These are phyloP conservation scores for Phenganax marumi DNA, from an alignment of 92 coral and sea anemone species.

Conservation along the genomic window DNA sequence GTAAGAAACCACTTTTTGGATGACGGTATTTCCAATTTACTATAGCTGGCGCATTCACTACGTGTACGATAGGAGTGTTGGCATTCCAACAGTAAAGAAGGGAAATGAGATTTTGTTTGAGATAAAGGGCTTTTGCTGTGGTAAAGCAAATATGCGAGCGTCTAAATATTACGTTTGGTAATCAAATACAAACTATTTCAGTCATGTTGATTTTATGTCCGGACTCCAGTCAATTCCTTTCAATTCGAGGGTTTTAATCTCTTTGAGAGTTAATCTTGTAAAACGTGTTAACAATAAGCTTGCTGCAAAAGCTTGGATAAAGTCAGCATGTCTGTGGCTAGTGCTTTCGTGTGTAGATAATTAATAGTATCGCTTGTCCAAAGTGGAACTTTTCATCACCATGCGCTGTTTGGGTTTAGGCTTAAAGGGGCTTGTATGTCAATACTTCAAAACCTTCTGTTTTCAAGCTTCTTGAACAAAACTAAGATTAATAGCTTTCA, in stretches of 20 bases:
- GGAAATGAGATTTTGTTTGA: constrained; percentile 39
- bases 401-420: constrained; percentile 2
- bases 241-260: constrained; percentile 43
- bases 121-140: constrained; percentile 25
- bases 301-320: constrained; percentile 11
- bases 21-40: constrained; percentile 6
- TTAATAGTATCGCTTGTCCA: constrained; percentile 32
- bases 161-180: constrained; percentile 19
- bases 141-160: constrained; percentile 43
- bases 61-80: background rate
- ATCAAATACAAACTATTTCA: constrained; percentile 44
- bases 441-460: constrained; percentile 11
- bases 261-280: constrained; percentile 39
- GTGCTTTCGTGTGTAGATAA: constrained; percentile 33
- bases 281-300: constrained; percentile 22
- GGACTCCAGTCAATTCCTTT: constrained; percentile 47
- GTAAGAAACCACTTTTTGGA: constrained; percentile 13
- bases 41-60: constrained; percentile 18
- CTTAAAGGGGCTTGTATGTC: constrained; percentile 19
- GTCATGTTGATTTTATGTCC: constrained; percentile 40
- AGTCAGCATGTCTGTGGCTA: constrained; percentile 38
- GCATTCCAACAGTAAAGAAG: constrained; percentile 32
- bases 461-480: background rate
- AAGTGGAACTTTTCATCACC: constrained; percentile 17
- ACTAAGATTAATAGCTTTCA: constrained; percentile 7